Base-by-base conservation (phyloP, 1,140 invertebrate species). In the Coptotermes formosanus region DNA sequence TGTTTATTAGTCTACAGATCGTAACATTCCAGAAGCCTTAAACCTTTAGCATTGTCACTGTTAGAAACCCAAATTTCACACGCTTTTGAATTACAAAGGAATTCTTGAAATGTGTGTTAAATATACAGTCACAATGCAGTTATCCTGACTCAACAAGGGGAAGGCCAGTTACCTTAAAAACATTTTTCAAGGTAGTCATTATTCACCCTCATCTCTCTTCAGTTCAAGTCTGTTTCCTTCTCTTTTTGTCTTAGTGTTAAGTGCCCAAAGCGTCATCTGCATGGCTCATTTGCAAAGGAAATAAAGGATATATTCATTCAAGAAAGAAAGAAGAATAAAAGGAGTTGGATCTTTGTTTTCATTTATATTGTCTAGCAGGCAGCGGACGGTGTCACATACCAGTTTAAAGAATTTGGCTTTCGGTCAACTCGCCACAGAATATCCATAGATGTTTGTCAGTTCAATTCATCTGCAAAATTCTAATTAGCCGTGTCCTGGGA, bases 201-300 rank as follows among this genome's bases (percentile, higher is more conserved):
- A 64, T 23, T 64, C 59, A n/a, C 45, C 19, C 59, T 64, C 59
- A 8, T 21, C 59, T 21, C 59, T 64, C 25, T 7, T 64, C 25
- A 30, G n/a, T 75, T 75, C 64, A 75, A 25, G n/a, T 6, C 25
- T 75, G 25, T 75, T 75, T 12, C 25, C 64, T 8, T 75, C 16
- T 75, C 64, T 75, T 75, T 75, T 30, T 30, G 25, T 75, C 64
- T 7, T 30, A 30, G 25, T 25, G n/a, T 30, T 75, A 30, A 75
- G n/a, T 30, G 25, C 9, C 64, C n/a, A 75, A 25, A 8, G 64
- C n/a, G 64, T 75, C 64, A 75, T 75, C 64, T 75, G 64, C 64
- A 75, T 75, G n/a, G 2, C 64, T 75, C 64, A 75, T 75, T 75
- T 75, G 64, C 64, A 75, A 75, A 75, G 64, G 64, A 75, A 75